These are phyloP conservation scores for Alectoris magna DNA, from an alignment of 2,797 vertebrate species.

Conservation along the genomic window DNA sequence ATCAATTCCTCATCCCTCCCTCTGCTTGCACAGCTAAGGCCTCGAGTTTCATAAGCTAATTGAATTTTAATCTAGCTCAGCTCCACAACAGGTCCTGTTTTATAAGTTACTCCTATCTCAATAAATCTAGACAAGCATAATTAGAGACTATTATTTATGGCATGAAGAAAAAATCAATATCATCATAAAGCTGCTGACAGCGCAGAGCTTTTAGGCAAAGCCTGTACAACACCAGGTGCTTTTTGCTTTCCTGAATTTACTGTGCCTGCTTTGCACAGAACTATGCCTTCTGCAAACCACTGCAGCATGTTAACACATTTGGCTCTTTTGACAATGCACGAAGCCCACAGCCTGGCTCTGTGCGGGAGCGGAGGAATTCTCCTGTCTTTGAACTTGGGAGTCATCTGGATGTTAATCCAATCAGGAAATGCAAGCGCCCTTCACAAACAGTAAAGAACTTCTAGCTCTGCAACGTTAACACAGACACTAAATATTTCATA, in stretches of 20 bases:
- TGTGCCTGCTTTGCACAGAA: not conserved
- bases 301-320: not conserved
- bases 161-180: slow-evolving; percentile 60
- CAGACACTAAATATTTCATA: slow-evolving; percentile 25
- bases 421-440: slow-evolving; percentile 32
- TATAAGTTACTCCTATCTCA: slow-evolving; percentile 57
- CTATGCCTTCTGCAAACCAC: not conserved
- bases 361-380: not conserved
- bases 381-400: slow-evolving; percentile 24
- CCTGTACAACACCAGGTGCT: not conserved
- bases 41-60: slow-evolving; percentile 59
- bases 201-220: slow-evolving; percentile 11
- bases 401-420: slow-evolving; percentile 35
- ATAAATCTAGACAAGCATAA: slow-evolving; percentile 67
- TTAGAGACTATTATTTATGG: slow-evolving; percentile 66
- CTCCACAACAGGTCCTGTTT: slow-evolving; percentile 27
- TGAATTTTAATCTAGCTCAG: slow-evolving; percentile 59
- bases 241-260: not conserved
- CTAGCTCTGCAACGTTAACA: not conserved
- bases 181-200: slow-evolving; percentile 51
- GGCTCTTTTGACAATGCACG: not conserved
- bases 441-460: slow-evolving; percentile 20
- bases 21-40: slow-evolving; percentile 13
- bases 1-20: not conserved
- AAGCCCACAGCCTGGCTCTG: not conserved